These are phyloP conservation scores for Helicoverpa assulta DNA, from an alignment of 2,888 invertebrate species.

Conservation along the genomic window DNA sequence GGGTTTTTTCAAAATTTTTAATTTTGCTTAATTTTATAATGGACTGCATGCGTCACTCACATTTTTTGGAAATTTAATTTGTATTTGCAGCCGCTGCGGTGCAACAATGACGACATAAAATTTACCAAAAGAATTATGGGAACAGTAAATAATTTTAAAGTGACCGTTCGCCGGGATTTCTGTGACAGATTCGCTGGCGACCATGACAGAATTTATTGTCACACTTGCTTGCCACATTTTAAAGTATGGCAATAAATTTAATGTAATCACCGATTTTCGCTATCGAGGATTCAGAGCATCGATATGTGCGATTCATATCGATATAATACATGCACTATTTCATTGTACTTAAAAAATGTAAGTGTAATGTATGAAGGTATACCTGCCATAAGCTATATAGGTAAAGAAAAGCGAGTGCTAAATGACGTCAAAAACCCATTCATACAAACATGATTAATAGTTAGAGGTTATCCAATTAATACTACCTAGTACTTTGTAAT, in stretches of 20 bases:
- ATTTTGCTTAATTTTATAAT: too few species aligned
- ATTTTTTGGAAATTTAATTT: slow-evolving; percentile 68
- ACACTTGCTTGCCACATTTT: slow-evolving; percentile 55
- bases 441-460: slow-evolving; percentile 5
- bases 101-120: slow-evolving; percentile 78
- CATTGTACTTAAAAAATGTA: too few species aligned
- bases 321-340: slow-evolving; percentile 21
- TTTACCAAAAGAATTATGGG: slow-evolving; percentile 73
- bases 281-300: slow-evolving; percentile 50
- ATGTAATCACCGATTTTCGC: slow-evolving; percentile 52
- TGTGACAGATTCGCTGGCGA: slow-evolving; percentile 73
- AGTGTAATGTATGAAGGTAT: too few species aligned
- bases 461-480: slow-evolving; percentile 3
- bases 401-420: slow-evolving; percentile 8
- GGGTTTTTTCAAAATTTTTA: too few species aligned
- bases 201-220: slow-evolving; percentile 70
- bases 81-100: slow-evolving; percentile 67
- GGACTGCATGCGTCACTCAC: slow-evolving; percentile 65
- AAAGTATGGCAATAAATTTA: slow-evolving; percentile 55
- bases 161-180: slow-evolving; percentile 74
- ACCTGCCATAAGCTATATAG: not conserved
- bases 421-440: not conserved
- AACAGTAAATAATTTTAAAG: slow-evolving; percentile 80
- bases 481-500: not conserved
- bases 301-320: slow-evolving; percentile 39